A percentile compares a stretch with the other conserved stretches of the same genome.
Conservation (phyloP, 2,113 vertebrate species). For the Promerops cafer region DNA sequence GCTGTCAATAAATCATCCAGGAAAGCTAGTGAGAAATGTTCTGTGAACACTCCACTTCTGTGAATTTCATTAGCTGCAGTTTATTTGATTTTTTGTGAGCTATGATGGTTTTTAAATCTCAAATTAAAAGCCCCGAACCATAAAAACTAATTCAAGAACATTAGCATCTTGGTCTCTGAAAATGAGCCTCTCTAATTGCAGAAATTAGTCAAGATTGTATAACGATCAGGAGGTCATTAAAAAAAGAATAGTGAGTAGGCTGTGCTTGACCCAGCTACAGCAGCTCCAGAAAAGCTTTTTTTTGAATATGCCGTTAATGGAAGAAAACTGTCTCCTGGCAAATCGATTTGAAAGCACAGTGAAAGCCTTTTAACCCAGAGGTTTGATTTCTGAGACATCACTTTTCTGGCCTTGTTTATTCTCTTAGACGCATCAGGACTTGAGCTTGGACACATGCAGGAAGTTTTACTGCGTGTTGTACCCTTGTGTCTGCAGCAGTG, state of each 20-base stretch:
- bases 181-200: conserved; percentile 70
- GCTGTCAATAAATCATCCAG: conserved; percentile 82
- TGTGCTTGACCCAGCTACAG: neutral
- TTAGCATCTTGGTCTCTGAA: conserved; percentile 69
- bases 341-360: neutral
- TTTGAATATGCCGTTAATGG: neutral
- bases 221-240: conserved; percentile 69
- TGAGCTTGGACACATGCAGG: neutral
- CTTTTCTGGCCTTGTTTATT: neutral
- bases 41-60: conserved; percentile 71
- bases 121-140: conserved; percentile 75
- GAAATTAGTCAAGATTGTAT: conserved; percentile 74
- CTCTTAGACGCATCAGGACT: neutral
- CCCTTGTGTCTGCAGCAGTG: neutral
- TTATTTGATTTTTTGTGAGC: conserved; percentile 76
- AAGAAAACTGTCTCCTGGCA: neutral
- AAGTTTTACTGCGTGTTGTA: neutral
- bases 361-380: neutral
- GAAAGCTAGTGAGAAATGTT: conserved; percentile 72
- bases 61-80: conserved; percentile 78
- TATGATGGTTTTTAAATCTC: conserved; percentile 78
- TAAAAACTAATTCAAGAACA: conserved; percentile 75
- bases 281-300: neutral
- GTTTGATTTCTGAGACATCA: neutral
- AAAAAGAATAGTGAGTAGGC: conserved; percentile 17